Conservation (phyloP, 2,797 vertebrate genomes). For the Parambassis ranga region DNA sequence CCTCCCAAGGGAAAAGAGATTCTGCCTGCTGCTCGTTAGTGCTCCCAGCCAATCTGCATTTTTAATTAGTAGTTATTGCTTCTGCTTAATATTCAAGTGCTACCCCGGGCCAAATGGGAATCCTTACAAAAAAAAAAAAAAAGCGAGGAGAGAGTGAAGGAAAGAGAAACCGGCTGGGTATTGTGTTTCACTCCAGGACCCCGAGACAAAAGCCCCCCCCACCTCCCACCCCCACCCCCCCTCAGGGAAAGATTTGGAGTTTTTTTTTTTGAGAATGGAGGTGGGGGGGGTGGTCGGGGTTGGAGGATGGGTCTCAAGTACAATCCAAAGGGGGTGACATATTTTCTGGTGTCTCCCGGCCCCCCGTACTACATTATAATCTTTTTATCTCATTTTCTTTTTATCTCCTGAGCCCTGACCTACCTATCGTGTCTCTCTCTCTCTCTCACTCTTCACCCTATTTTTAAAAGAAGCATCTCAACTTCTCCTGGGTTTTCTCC, state of each 20-base stretch:
- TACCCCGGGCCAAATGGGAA: conserved; percentile 86
- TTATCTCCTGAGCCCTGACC: conserved; percentile 74
- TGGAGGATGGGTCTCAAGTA: conserved; percentile 78
- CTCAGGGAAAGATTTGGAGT: conserved; percentile 80
- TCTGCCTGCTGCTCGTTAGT: conserved; percentile 87
- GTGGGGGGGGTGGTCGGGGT: conserved; percentile 52
- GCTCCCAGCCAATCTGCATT: conserved; percentile 88
- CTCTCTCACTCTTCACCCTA: conserved; percentile 51
- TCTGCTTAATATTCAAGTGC: conserved; percentile 90
- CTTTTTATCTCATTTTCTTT: conserved; percentile 79
- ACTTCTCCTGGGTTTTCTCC: conserved; percentile 71
- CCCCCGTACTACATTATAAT: conserved; percentile 71
- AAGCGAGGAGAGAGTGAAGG: conserved; percentile 54
- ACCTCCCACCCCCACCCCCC: conserved; percentile 39
- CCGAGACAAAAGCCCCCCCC: conserved; percentile 77
- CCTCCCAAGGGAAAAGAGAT: conserved; percentile 80
- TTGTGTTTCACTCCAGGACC: conserved; percentile 87
- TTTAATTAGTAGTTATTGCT: conserved; percentile 90
- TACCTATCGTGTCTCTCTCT: conserved; percentile 66
- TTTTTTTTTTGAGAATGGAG: no score
- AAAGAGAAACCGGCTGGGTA: conserved; percentile 81
- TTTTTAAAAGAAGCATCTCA: conserved; percentile 65
- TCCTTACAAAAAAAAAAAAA: conserved; percentile 74
- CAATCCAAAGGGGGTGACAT: conserved; percentile 75
- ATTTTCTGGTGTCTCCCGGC: conserved; percentile 75